Percentiles rank a stretch among this genome's conserved stretches.
Conservation (phyloP, 2,113 vertebrate genomes). For the Hyperopisus bebe region DNA sequence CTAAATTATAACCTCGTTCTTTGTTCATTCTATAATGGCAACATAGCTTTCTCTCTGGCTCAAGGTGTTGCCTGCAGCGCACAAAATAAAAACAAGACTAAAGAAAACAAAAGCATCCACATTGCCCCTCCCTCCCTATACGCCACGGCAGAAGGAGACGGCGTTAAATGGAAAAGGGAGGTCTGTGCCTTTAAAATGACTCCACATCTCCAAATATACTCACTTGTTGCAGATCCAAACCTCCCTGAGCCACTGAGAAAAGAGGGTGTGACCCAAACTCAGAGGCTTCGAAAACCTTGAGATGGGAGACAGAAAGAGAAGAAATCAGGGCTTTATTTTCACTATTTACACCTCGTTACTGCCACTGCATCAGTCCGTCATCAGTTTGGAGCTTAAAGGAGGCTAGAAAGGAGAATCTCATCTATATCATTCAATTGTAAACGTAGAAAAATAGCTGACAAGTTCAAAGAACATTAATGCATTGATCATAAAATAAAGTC, state of each 20-base stretch:
- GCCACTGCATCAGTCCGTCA: conserved; percentile 44
- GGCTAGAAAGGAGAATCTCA: background rate
- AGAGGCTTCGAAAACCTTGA: conserved; percentile 63
- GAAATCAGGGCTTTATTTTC: conserved; percentile 5
- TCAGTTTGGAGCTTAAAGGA: conserved; percentile 38
- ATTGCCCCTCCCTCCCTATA: background rate
- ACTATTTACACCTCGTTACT: background rate
- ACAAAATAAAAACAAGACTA: background rate
- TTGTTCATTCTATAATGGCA: background rate
- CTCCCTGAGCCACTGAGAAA: conserved; percentile 63
- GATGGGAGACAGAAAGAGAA: conserved; percentile 41
- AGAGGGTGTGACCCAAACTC: conserved; percentile 64
- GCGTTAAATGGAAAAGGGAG: background rate
- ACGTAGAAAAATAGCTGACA: background rate
- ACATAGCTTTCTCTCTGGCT: conserved; percentile 5
- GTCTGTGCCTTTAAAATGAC: background rate
- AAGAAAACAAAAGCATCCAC: background rate
- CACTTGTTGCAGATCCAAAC: conserved; percentile 65
- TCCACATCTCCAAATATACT: conserved; percentile 37
- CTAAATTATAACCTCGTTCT: background rate
- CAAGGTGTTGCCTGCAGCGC: conserved; percentile 12
- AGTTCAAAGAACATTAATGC: background rate
- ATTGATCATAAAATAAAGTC: background rate
- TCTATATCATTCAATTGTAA: background rate
- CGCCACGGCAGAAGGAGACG: background rate